These are phyloP conservation scores for Agrypnia vestita DNA, from an alignment of 1,140 invertebrate species.

Conservation along the genomic window DNA sequence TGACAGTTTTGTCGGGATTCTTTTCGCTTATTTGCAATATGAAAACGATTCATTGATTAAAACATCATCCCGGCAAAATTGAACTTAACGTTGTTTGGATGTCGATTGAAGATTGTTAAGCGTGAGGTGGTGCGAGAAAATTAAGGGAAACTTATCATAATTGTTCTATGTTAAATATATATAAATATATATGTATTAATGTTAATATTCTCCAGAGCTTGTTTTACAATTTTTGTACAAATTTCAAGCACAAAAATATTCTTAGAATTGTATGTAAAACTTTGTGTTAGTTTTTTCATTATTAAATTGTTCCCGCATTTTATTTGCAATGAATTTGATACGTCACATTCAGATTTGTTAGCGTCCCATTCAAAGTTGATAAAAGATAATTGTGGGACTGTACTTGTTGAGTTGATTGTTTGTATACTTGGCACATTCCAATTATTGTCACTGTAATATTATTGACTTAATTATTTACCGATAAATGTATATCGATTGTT, in stretches of 20 bases:
- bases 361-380: neutral
- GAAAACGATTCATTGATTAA: constrained; percentile 1
- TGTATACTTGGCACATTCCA: constrained; percentile 23
- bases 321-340: too few species aligned
- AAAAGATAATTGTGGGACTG: neutral
- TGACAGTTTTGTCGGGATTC: constrained; percentile 13
- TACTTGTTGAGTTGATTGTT: neutral
- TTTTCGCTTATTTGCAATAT: neutral
- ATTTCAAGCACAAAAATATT: too few species aligned
- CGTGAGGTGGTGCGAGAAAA: constrained; percentile 27
- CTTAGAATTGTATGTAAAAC: too few species aligned
- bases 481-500: constrained; percentile 13
- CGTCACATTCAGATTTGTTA: too few species aligned
- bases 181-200: neutral
- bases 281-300: too few species aligned
- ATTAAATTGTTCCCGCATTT: too few species aligned
- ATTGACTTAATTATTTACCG: neutral
- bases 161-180: neutral
- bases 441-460: neutral
- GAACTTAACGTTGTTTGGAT: constrained; percentile 1
- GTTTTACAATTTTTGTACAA: too few species aligned
- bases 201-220: neutral
- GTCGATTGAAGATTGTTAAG: constrained; percentile 5
- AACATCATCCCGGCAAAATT: constrained; percentile 7
- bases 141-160: constrained; percentile 19